Percentiles rank a stretch among this genome's conserved stretches.
These are phyloP conservation scores for Paralvinella palmiformis DNA, from an alignment of 1,140 invertebrate genomes.

Conservation along the genomic window DNA sequence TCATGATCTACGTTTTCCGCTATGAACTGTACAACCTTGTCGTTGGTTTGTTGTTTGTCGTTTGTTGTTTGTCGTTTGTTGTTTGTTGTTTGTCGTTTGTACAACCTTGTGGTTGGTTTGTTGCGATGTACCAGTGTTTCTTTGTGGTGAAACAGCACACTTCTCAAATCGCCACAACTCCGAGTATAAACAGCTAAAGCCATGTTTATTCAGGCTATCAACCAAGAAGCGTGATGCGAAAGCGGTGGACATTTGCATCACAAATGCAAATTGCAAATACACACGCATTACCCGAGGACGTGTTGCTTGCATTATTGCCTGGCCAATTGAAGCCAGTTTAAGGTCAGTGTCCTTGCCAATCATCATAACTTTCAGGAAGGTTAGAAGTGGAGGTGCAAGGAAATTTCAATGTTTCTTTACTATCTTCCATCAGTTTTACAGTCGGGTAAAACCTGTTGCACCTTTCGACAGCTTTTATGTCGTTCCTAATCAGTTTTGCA, in stretches of 20 bases:
- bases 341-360: constrained; percentile 8
- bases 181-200: background rate
- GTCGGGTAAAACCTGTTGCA: background rate
- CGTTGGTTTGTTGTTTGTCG: background rate
- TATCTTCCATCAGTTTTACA: background rate
- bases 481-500: background rate
- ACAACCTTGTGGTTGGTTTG: no score
- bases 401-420: background rate
- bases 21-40: background rate
- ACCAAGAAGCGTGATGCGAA: background rate
- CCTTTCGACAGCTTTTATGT: background rate
- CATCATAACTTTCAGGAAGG: constrained; percentile 10
- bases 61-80: no score
- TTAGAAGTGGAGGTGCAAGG: constrained; percentile 13
- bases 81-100: no score
- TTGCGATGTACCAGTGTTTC: background rate
- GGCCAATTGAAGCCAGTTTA: constrained; percentile 21
- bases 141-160: background rate
- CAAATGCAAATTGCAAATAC: constrained; percentile 17
- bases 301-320: constrained; percentile 22
- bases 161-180: background rate
- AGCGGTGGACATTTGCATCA: background rate
- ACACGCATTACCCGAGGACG: constrained; percentile 19
- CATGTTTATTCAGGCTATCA: no score
- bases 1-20: background rate